A percentile compares a stretch with the other conserved stretches of the same genome.
phyloP scores from a whole-genome alignment of 2,797 vertebrate species.

The Buphagus erythrorhynchus region DNA sequence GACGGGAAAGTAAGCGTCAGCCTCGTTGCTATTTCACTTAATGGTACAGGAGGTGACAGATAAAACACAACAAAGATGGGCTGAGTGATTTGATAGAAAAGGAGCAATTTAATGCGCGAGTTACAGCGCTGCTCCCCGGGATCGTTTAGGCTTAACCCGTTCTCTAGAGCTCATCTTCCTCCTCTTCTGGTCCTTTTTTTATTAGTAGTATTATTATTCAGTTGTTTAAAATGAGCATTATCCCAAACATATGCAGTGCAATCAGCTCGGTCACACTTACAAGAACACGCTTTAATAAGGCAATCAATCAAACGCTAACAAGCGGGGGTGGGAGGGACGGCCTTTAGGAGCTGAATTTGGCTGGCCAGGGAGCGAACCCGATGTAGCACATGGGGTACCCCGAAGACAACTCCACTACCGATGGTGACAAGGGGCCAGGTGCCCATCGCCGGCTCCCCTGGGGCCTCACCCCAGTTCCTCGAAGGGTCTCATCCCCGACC shows the following conservation, averaged over 20 bases:
- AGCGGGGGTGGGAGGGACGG: constrained; percentile 55
- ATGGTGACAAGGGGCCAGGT: background rate
- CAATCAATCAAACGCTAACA: constrained; percentile 94
- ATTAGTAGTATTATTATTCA: constrained; percentile 72
- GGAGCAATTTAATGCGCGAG: constrained; percentile 75
- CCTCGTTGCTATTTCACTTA: background rate
- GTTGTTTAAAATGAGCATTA: constrained; percentile 96
- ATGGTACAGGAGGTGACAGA: background rate
- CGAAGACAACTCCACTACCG: background rate
- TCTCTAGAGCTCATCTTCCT: constrained; percentile 75
- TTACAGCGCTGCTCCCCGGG: constrained; percentile 65
- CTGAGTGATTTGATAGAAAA: constrained; percentile 67
- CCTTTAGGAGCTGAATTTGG: constrained; percentile 38
- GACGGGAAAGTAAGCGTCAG: background rate
- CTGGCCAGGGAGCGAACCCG: constrained; percentile 17
- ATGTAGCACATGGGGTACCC: background rate
- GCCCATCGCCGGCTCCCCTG: background rate
- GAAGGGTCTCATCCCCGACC: background rate
- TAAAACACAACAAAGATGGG: background rate
- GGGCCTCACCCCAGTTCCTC: background rate
- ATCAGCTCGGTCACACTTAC: constrained; percentile 99
- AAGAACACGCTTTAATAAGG: constrained; percentile 99
- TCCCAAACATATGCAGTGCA: constrained; percentile 99
- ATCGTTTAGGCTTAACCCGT: constrained; percentile 73
- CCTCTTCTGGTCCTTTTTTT: constrained; percentile 46